Evolutionary conservation across 2,888 invertebrate genomes (phyloP).

Genomic region (Trilocha varians): DNA sequence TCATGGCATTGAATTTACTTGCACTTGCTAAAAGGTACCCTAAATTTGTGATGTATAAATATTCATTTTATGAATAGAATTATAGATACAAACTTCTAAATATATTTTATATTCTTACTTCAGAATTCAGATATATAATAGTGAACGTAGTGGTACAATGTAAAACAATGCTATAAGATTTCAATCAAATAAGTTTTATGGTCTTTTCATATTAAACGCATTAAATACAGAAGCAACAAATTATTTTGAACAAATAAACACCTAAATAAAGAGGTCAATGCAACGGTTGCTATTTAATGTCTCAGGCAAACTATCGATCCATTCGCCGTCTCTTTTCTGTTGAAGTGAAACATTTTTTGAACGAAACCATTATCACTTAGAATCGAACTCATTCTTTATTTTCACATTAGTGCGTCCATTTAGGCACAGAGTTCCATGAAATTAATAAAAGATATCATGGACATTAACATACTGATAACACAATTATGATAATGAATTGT

Average conservation of each 20-base stretch:
- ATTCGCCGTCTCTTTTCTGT: constrained; percentile 64
- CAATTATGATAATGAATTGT: constrained; percentile 12
- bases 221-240: background rate
- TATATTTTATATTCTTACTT: too few species aligned
- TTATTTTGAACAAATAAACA: constrained; percentile 30
- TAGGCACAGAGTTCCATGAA: background rate
- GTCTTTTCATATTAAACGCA: background rate
- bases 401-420: background rate
- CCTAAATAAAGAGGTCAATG: constrained; percentile 69
- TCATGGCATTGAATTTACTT: too few species aligned
- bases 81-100: too few species aligned
- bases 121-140: too few species aligned
- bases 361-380: background rate
- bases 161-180: too few species aligned
- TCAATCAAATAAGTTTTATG: constrained; percentile 3
- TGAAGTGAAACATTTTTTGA: constrained; percentile 39
- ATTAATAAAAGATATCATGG: constrained; percentile 9
- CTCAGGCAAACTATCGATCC: constrained; percentile 67
- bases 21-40: too few species aligned
- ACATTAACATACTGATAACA: constrained; percentile 17
- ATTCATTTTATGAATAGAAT: too few species aligned
- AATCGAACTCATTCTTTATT: background rate
- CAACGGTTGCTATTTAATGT: constrained; percentile 66
- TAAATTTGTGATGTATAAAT: too few species aligned
- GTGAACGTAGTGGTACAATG: too few species aligned